Conservation (phyloP, 2,888 invertebrate species). For the Ochropleura leucogaster region DNA sequence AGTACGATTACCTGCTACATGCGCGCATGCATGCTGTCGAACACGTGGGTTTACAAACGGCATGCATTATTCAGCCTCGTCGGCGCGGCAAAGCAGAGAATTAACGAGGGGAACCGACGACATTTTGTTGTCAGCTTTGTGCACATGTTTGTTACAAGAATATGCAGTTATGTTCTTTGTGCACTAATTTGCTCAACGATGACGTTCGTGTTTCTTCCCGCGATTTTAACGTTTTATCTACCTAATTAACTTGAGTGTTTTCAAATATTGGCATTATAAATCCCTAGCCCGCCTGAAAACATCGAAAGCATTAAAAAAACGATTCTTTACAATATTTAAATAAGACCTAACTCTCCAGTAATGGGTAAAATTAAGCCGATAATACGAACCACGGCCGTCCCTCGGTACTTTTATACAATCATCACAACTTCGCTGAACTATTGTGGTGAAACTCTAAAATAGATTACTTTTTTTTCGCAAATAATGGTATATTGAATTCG, state of each 20-base stretch:
- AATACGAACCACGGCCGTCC: constrained; percentile 8
- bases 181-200: background rate
- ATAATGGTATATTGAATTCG: constrained; percentile 14
- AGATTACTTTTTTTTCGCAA: constrained; percentile 22
- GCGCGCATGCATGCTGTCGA: constrained; percentile 25
- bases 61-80: constrained; percentile 58
- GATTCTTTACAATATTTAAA: constrained; percentile 6
- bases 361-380: constrained; percentile 15
- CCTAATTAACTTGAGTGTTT: background rate
- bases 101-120: constrained; percentile 53
- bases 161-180: constrained; percentile 49
- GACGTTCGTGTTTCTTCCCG: constrained; percentile 9
- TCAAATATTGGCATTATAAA: background rate
- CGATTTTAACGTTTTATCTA: constrained; percentile 16
- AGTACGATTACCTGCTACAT: constrained; percentile 1
- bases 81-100: constrained; percentile 34
- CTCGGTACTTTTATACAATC: constrained; percentile 21
- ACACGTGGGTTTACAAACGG: constrained; percentile 26
- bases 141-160: constrained; percentile 19
- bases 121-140: constrained; percentile 51
- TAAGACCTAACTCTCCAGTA: constrained; percentile 10
- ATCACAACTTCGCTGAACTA: constrained; percentile 23
- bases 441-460: constrained; percentile 20
- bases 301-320: constrained; percentile 5
- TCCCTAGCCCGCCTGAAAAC: background rate